These are phyloP conservation scores for Drosophila pseudoananassae DNA, from an alignment of 1,140 invertebrate genomes.

Conservation along the genomic window DNA sequence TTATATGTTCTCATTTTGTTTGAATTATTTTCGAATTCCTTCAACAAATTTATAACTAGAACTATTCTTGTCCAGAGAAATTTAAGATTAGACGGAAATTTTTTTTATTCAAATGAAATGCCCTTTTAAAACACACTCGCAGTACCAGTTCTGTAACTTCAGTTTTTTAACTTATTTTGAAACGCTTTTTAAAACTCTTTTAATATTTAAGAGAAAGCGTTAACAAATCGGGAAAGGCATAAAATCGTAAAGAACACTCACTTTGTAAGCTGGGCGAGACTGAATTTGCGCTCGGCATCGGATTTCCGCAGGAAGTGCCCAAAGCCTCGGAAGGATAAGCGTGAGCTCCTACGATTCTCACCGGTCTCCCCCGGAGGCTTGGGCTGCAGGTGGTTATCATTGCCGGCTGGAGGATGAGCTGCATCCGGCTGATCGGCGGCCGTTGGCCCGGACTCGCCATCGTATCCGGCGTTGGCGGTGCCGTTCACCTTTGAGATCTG, in stretches of 20 bases:
- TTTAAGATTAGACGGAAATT: no score
- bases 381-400: slow-evolving; percentile 66
- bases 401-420: slow-evolving; percentile 19
- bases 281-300: slow-evolving; percentile 76
- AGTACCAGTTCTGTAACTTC: no score
- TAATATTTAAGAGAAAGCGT: neutral
- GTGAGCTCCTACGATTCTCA: slow-evolving; percentile 63
- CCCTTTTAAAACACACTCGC: no score
- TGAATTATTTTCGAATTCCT: no score
- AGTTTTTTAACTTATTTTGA: neutral
- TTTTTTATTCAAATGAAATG: no score
- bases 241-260: slow-evolving; percentile 43
- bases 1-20: no score
- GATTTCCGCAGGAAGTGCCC: slow-evolving; percentile 74
- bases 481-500: slow-evolving; percentile 77
- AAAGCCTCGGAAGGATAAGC: slow-evolving; percentile 72
- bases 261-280: slow-evolving; percentile 80
- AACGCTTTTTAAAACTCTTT: neutral
- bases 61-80: no score
- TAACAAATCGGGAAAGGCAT: slow-evolving; percentile 29
- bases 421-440: slow-evolving; percentile 35
- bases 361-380: slow-evolving; percentile 43
- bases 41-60: no score
- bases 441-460: slow-evolving; percentile 33
- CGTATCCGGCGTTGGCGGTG: slow-evolving; percentile 63